Conservation (phyloP, 2,113 vertebrate species). For the Antennarius striatus region DNA sequence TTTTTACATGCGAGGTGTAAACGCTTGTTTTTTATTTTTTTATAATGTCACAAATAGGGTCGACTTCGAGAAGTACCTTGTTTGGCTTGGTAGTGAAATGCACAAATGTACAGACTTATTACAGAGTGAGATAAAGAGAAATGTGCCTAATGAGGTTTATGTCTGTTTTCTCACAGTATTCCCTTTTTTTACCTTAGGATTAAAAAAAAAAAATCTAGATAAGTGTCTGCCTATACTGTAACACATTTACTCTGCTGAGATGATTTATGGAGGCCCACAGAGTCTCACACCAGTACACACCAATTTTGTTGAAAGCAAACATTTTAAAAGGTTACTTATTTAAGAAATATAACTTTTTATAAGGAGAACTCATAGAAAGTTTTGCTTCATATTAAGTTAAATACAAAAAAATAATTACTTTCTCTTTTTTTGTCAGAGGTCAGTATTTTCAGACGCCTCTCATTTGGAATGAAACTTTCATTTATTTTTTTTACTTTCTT, state of each 20-base stretch:
- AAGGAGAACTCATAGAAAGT: not conserved
- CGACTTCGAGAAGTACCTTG: slow-evolving; percentile 46
- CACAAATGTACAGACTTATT: slow-evolving; percentile 73
- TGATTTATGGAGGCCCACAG: slow-evolving; percentile 39
- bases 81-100: slow-evolving; percentile 66
- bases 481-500: not conserved
- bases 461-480: slow-evolving; percentile 10
- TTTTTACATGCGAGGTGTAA: slow-evolving; percentile 86
- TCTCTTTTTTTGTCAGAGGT: slow-evolving; percentile 16
- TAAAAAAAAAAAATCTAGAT: not conserved
- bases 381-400: slow-evolving; percentile 16
- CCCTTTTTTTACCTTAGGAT: slow-evolving; percentile 15
- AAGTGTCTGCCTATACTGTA: slow-evolving; percentile 27
- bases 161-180: slow-evolving; percentile 49
- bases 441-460: slow-evolving; percentile 41
- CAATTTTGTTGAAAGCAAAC: slow-evolving; percentile 33
- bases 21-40: slow-evolving; percentile 71
- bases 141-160: slow-evolving; percentile 64
- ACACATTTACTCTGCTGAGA: slow-evolving; percentile 23
- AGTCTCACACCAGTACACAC: not conserved
- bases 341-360: slow-evolving; percentile 13
- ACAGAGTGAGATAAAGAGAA: slow-evolving; percentile 52
- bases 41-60: slow-evolving; percentile 57
- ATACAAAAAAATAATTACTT: not conserved
- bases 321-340: slow-evolving; percentile 32